A percentile compares a stretch with the other conserved stretches of the same genome.
Evolutionary conservation across 2,888 invertebrate genomes (phyloP).

Genomic region (Chesias legatella): DNA sequence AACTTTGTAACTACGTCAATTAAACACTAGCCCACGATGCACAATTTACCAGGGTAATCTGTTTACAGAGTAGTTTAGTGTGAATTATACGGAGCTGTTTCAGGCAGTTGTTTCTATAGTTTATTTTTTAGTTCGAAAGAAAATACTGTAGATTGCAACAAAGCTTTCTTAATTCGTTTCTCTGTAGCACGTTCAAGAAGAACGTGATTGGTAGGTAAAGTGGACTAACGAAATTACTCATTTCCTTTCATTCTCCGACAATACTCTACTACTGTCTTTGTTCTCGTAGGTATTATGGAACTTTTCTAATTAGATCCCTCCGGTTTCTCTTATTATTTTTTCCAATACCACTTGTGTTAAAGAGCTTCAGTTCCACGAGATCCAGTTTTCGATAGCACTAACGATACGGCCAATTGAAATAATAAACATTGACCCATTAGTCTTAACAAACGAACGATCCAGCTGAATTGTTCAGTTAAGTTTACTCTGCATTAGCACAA

Average conservation of each 20-base stretch:
- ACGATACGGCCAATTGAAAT: slow-evolving; percentile 37
- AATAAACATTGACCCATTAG: slow-evolving; percentile 33
- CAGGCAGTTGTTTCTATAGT: too few relatives aligned
- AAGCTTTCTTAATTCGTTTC: too few relatives aligned
- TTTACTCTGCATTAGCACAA: slow-evolving; percentile 8
- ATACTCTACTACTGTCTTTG: slow-evolving; percentile 4
- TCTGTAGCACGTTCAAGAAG: too few relatives aligned
- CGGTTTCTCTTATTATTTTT: slow-evolving; percentile 5
- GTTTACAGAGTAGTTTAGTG: slow-evolving; percentile 11
- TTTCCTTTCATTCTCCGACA: slow-evolving; percentile 3
- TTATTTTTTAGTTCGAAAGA: too few relatives aligned
- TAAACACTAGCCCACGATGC: slow-evolving; percentile 13
- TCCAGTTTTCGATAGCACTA: slow-evolving; percentile 12
- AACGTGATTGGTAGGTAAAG: too few relatives aligned
- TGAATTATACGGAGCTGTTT: slow-evolving; percentile 3
- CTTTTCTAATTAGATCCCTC: slow-evolving; percentile 5
- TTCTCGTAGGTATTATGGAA: background rate
- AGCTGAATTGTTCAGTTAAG: slow-evolving; percentile 28
- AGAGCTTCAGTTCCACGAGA: background rate
- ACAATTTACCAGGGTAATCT: slow-evolving; percentile 14
- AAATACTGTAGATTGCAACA: too few relatives aligned
- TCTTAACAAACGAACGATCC: slow-evolving; percentile 21
- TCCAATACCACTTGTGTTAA: background rate
- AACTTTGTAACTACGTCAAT: slow-evolving; percentile 30
- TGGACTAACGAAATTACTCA: slow-evolving; percentile 10